A percentile compares a stretch with the other conserved stretches of the same genome.
Conservation (phyloP, 2,797 vertebrate species). For the Darevskia nairensis region DNA sequence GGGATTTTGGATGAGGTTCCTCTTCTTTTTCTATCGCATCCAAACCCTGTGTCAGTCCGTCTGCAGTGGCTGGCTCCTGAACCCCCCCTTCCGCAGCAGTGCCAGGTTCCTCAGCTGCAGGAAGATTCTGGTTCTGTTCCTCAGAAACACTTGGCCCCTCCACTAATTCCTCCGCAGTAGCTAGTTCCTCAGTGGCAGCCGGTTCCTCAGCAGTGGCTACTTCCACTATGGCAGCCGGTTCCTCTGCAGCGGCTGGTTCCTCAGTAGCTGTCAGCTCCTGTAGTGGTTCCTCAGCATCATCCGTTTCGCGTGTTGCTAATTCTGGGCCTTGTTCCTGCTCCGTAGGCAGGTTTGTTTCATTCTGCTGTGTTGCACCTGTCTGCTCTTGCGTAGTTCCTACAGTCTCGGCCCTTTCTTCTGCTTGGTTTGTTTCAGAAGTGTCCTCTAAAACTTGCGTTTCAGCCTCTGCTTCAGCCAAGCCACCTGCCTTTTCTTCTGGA, state of each 20-base stretch:
- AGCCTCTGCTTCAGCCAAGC: not conserved
- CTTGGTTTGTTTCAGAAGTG: not conserved
- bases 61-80: not conserved
- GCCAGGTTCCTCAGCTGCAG: not conserved
- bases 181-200: too few relatives aligned
- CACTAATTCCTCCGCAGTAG: not conserved
- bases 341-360: not conserved
- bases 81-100: not conserved
- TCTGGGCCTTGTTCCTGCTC: not conserved
- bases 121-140: not conserved
- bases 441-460: slow-evolving; percentile 6
- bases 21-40: not conserved
- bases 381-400: not conserved
- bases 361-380: not conserved
- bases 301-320: not conserved
- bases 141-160: accelerated
- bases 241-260: not conserved
- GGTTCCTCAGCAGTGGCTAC: too few relatives aligned
- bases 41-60: not conserved
- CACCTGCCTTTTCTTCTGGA: not conserved
- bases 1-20: not conserved
- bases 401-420: accelerated
- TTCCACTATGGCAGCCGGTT: too few relatives aligned
- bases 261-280: not conserved
- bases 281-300: not conserved